Evolutionary conservation across 2,113 vertebrate species (phyloP).

Genomic region (Podarcis cretensis): DNA sequence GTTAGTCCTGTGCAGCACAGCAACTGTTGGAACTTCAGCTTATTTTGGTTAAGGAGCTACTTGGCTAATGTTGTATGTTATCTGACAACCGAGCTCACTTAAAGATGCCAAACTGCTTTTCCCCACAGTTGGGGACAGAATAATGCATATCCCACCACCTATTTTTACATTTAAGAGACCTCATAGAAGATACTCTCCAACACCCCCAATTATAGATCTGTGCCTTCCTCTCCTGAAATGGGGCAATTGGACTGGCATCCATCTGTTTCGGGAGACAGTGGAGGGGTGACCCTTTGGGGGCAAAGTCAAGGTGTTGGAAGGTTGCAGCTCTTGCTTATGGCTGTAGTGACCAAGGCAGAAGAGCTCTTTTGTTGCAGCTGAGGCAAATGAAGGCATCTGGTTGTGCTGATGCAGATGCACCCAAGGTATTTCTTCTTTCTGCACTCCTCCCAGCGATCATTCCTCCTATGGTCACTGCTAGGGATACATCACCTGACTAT

Average conservation of each 20-base stretch:
- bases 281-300: too few relatives aligned
- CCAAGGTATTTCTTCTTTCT: too few relatives aligned
- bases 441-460: too few relatives aligned
- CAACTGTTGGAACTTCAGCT: neutral
- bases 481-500: too few relatives aligned
- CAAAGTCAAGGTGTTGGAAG: too few relatives aligned
- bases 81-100: too few relatives aligned
- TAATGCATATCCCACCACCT: neutral
- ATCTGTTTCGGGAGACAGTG: too few relatives aligned
- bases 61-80: neutral
- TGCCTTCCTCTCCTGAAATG: neutral
- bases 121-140: neutral
- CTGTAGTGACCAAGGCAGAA: too few relatives aligned
- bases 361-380: neutral
- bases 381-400: neutral
- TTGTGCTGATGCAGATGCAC: too few relatives aligned
- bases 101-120: neutral
- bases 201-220: neutral
- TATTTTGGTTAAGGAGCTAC: neutral
- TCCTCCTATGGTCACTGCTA: too few relatives aligned
- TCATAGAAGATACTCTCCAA: neutral
- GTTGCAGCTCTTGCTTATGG: too few relatives aligned
- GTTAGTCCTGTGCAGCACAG: neutral
- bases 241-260: too few relatives aligned
- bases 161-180: neutral